Evolutionary conservation across 2,888 invertebrate genomes (phyloP), one percentile per base, ranked within the genome.

Genomic region (Prosopocoilus inquinatus): DNA sequence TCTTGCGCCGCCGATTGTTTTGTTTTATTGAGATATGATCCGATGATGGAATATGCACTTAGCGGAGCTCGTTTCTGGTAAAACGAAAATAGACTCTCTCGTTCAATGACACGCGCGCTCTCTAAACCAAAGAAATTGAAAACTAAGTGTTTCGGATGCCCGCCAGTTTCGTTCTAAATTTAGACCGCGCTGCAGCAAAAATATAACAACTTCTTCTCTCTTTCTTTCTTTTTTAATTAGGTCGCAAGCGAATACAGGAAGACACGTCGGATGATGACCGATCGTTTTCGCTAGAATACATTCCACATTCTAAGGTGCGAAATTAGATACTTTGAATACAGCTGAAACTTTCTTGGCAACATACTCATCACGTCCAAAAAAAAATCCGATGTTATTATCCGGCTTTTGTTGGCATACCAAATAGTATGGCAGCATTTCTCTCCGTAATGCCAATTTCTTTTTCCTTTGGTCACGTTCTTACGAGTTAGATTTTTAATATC

Each of bases 211-310:
- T 43, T 53, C 39, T 53, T 38, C 46, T 47, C 49, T 41, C 49
- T 47, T 9, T 55, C 43, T 48, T 13, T 50, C 38, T 56, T 58
- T 52, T 50, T 62, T 63, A 46, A 57, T 52, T 60, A 70, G 67
- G 64, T 58, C 62, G 64, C 34, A 59, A 67, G 41, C 63, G 64
- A 47, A 65, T 65, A 32, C 68, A 62, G 49, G 72, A 74, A 47
- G 71, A 73, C 57, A 72, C 73, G 55, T 74, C 73, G 43, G 74
- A 74, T 50, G 74, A 74, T 56, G 74, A 74, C 59, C 70, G 68
- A 61, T 63, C 65, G 50, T 64, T 62, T 59, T 49, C 59, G 51
- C 61, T 56, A 51, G 65, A 68, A 53, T 72, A 73, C 70, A 72
- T 71, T 70, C 71, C 71, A 74, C 67, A 69, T 61, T 60, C 67